A percentile compares a stretch with the other conserved stretches of the same genome.
These are phyloP conservation scores for Megalurothrips usitatus DNA, from an alignment of 2,888 invertebrate genomes.

Conservation along the genomic window DNA sequence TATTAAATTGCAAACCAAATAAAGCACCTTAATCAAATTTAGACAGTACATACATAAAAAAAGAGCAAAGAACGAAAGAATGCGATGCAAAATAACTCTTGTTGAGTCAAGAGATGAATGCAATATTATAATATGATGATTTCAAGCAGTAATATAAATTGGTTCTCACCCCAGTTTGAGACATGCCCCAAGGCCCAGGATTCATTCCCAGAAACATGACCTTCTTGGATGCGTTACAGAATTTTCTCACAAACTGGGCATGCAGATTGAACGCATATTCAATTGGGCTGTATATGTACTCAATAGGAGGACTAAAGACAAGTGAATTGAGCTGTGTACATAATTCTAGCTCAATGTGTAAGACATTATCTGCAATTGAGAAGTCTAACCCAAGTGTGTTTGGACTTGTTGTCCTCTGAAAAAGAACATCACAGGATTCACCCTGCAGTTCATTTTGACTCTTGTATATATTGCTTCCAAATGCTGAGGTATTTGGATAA, in stretches of 20 bases:
- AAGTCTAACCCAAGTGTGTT: too few relatives aligned
- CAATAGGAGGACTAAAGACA: slow-evolving; percentile 54
- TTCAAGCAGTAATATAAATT: slow-evolving; percentile 27
- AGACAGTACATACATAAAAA: slow-evolving; percentile 21
- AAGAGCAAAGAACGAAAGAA: slow-evolving; percentile 28
- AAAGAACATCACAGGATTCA: too few relatives aligned
- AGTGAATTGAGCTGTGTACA: slow-evolving; percentile 50
- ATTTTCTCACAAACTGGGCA: slow-evolving; percentile 67
- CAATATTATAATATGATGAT: slow-evolving; percentile 4
- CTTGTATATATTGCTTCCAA: too few relatives aligned
- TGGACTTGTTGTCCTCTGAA: too few relatives aligned
- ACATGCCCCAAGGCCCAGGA: slow-evolving; percentile 96
- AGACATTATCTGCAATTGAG: slow-evolving; percentile 36
- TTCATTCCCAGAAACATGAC: slow-evolving; percentile 90
- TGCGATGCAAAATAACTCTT: not conserved
- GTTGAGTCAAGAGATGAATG: too few relatives aligned
- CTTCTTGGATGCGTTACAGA: slow-evolving; percentile 61
- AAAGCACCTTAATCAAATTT: not conserved
- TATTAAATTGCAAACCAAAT: not conserved
- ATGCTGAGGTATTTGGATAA: too few relatives aligned
- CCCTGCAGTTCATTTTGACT: too few relatives aligned
- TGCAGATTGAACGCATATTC: slow-evolving; percentile 78
- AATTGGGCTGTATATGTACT: slow-evolving; percentile 77
- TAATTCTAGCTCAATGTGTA: slow-evolving; percentile 46
- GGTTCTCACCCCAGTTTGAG: slow-evolving; percentile 76